These are phyloP conservation scores for Vanessa atalanta DNA, from an alignment of 1,140 invertebrate genomes.

Conservation along the genomic window DNA sequence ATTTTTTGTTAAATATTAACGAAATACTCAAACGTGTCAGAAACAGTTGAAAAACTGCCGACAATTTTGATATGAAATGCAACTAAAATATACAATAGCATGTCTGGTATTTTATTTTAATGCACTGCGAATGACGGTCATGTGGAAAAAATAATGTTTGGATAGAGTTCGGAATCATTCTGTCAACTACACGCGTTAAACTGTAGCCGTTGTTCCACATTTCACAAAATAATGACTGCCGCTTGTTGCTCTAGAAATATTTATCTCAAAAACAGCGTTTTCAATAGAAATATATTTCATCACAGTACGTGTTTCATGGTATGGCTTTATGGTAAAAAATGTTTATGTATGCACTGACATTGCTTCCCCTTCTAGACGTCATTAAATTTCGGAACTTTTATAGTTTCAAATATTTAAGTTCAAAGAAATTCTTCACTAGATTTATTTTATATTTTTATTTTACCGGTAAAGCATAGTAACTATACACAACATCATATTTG, in stretches of 20 bases:
- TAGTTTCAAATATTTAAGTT: not conserved
- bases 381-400: conserved; percentile 3
- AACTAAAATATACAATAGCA: conserved; percentile 32
- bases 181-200: conserved; percentile 46
- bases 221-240: conserved; percentile 43
- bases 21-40: conserved; percentile 32
- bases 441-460: too few relatives aligned
- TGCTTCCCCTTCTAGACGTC: not conserved
- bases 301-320: not conserved
- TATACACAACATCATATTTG: too few relatives aligned
- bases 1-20: not conserved
- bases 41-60: conserved; percentile 36
- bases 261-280: conserved; percentile 4
- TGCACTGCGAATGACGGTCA: conserved; percentile 39
- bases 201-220: conserved; percentile 38
- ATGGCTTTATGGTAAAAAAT: not conserved
- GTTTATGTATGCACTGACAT: not conserved
- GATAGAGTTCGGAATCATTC: conserved; percentile 42
- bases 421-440: too few relatives aligned
- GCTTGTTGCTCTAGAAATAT: conserved; percentile 34
- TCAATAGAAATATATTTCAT: conserved; percentile 22
- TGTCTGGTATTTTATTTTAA: conserved; percentile 45
- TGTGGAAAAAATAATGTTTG: conserved; percentile 41
- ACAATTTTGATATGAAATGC: conserved; percentile 40
- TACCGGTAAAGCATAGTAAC: too few relatives aligned